A percentile compares a stretch with the other conserved stretches of the same genome.
phyloP scores from a whole-genome alignment of 1,140 invertebrate species.

The Philopotamus ludificatus region DNA sequence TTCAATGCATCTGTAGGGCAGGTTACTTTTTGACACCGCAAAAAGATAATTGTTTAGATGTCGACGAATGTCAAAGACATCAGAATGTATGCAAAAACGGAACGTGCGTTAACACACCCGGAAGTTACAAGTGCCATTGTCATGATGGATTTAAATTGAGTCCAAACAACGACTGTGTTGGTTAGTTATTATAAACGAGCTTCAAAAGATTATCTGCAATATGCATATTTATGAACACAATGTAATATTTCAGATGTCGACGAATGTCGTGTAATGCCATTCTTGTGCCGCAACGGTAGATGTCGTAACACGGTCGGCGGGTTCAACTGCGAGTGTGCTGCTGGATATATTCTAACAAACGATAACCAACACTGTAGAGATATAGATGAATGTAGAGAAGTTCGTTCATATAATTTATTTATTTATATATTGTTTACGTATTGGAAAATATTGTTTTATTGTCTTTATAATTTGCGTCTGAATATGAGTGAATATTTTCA shows the following conservation, averaged over 20 bases:
- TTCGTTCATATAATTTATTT: constrained; percentile 14
- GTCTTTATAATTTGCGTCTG: no score
- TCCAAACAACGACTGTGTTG: constrained; percentile 81
- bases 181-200: constrained; percentile 50
- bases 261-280: constrained; percentile 79
- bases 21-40: constrained; percentile 68
- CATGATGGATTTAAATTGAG: constrained; percentile 78
- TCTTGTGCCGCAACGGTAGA: constrained; percentile 72
- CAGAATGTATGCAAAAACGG: constrained; percentile 77
- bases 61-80: constrained; percentile 73
- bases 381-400: constrained; percentile 64
- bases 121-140: constrained; percentile 78
- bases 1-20: constrained; percentile 75
- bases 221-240: constrained; percentile 2
- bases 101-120: constrained; percentile 77
- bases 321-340: constrained; percentile 73
- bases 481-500: no score
- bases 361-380: constrained; percentile 70
- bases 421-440: constrained; percentile 1
- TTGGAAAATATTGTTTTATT: background rate
- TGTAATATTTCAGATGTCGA: constrained; percentile 67
- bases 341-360: constrained; percentile 62
- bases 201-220: constrained; percentile 3
- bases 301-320: constrained; percentile 75
- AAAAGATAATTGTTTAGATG: constrained; percentile 66